Evolutionary conservation across 2,888 invertebrate genomes (phyloP), one percentile per base, ranked within the genome.

Genomic region (Aphelenchoides bicaudatus): DNA sequence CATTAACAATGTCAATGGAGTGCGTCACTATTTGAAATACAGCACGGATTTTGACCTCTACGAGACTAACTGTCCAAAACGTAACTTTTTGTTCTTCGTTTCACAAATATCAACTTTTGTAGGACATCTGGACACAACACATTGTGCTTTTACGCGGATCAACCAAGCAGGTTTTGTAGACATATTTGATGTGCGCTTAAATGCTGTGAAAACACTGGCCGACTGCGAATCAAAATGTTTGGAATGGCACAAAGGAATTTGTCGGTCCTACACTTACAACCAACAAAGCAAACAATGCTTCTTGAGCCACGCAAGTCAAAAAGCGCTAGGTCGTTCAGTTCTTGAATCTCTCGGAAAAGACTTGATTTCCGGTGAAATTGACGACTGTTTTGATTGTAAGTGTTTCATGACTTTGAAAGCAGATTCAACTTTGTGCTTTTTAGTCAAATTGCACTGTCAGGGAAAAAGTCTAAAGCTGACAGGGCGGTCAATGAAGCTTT

Each of bases 371-470:
- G 73, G 73, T 1, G 72, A 73, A 38, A 38, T 73, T 30, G 72
- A 73, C 47, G 71, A 73, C 31, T 73, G 73, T 55, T 63, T 71
- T 29, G 63, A 73, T 52, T 73, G 73, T 73, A 49, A 61, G 71
- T 59, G 2, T 54, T 54, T 16, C 37, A n/a, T n/a, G n/a, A 28
- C 2, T 27, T 50, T 10, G 3, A 56, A n/a, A 37, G 29, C 16
- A 4, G 51, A 5, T 29, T 38, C 31, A 29, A 4, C 30, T 34
- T 43, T 43, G 21, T 30, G 21, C 23, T 39, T 28, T 66, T 65
- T 30, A 65, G 64, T 64, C 28, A 53, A 62, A 31, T 39, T 64
- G 39, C 48, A 67, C 31, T 64, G 65, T 39, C 39, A 58, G 23
- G 48, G 49, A 21, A 23, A 50, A 16, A 67, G 61, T 30, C 47